phyloP scores from a whole-genome alignment of 2,888 invertebrate species.

The Acanthosepion lycidas region DNA sequence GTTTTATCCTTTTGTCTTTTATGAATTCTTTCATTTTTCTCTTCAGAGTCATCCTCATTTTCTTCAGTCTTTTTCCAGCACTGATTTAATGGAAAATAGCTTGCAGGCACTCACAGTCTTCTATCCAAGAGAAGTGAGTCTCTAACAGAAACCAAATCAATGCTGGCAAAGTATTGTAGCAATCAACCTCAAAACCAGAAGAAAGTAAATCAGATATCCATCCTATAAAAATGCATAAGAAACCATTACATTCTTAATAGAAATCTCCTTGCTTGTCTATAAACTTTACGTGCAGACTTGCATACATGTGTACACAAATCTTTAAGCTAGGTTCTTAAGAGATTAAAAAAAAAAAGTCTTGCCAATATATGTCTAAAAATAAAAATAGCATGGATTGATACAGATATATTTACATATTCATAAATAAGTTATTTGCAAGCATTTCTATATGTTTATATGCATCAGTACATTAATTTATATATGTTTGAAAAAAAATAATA shows the following conservation, averaged over 20 bases:
- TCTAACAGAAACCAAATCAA: neutral
- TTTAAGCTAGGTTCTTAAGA: neutral
- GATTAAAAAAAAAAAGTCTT: neutral
- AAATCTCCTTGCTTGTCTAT: neutral
- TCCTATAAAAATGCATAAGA: neutral
- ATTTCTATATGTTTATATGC: neutral
- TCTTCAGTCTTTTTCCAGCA: neutral
- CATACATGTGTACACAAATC: neutral
- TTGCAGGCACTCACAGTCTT: neutral
- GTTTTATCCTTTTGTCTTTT: neutral
- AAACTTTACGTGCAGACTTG: neutral
- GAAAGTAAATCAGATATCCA: slow-evolving; percentile 4
- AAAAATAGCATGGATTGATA: too few species aligned
- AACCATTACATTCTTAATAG: neutral
- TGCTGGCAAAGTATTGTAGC: neutral
- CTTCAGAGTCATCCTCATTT: neutral
- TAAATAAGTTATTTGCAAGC: neutral
- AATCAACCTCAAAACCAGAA: neutral
- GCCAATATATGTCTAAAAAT: neutral
- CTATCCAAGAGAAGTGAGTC: neutral
- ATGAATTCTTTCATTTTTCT: neutral
- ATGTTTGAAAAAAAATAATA: too few species aligned
- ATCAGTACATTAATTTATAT: neutral
- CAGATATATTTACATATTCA: neutral
- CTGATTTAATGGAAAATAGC: neutral